Percentiles rank a stretch among this genome's conserved stretches.
Evolutionary conservation across 2,113 vertebrate genomes (phyloP).

Genomic region (Melanerpes formicivorus): DNA sequence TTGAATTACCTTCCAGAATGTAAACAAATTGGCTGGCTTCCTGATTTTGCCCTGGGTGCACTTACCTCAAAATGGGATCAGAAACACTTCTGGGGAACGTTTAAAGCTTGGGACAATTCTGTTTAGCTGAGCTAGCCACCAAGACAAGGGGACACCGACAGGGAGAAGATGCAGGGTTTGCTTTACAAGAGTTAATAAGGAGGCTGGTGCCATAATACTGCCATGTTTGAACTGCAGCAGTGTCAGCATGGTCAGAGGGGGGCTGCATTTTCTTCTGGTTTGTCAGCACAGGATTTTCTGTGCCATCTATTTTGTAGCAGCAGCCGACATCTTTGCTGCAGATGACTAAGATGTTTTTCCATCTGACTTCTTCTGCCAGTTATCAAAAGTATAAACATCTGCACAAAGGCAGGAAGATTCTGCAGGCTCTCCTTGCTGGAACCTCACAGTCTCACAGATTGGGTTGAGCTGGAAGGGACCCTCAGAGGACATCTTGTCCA

Average conservation of each 20-base stretch:
- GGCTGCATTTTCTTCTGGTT: not conserved
- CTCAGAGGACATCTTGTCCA: too few relatives aligned
- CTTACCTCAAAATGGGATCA: slow-evolving; percentile 10
- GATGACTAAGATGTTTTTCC: slow-evolving; percentile 18
- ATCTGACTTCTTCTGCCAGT: not conserved
- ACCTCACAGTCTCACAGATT: not conserved
- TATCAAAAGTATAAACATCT: not conserved
- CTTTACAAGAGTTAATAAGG: not conserved
- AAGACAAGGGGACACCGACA: not conserved
- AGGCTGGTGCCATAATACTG: not conserved
- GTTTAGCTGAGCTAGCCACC: not conserved
- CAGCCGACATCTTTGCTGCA: not conserved
- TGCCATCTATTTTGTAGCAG: not conserved
- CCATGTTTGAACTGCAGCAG: not conserved
- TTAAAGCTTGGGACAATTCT: slow-evolving; percentile 19
- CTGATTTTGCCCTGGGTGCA: slow-evolving; percentile 4
- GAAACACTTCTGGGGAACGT: slow-evolving; percentile 19
- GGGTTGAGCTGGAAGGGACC: too few relatives aligned
- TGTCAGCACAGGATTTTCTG: not conserved
- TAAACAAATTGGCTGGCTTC: slow-evolving; percentile 12
- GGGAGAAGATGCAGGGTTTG: not conserved
- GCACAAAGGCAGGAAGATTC: not conserved
- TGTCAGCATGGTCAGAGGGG: not conserved
- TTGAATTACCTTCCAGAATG: slow-evolving; percentile 19
- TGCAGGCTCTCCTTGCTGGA: not conserved